Evolutionary conservation across 2,113 vertebrate species (phyloP).

Genomic region (Aix galericulata): DNA sequence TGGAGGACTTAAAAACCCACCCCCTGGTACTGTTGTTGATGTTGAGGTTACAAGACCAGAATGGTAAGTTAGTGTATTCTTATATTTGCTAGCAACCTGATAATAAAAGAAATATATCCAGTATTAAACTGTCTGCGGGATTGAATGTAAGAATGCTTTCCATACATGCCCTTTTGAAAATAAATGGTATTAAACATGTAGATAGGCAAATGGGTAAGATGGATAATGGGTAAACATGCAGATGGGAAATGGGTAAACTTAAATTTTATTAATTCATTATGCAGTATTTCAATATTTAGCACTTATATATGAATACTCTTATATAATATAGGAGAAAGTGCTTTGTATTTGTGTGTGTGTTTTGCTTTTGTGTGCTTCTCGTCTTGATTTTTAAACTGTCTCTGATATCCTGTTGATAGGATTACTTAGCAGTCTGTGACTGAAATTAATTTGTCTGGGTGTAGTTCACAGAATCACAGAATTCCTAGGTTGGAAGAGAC

Average conservation of each 20-base stretch:
- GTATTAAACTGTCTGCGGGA: accelerated
- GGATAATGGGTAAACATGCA: background rate
- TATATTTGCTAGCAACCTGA: background rate
- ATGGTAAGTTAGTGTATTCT: conserved; percentile 79
- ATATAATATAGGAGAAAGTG: background rate
- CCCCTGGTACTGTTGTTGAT: conserved; percentile 91
- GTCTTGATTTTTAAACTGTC: background rate
- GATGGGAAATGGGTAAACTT: background rate
- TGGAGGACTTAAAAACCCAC: conserved; percentile 86
- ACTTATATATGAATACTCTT: no score
- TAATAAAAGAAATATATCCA: accelerated
- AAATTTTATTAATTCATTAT: background rate
- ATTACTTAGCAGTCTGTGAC: background rate
- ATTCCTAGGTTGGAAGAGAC: no score
- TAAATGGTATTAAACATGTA: background rate
- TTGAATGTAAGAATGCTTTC: no score
- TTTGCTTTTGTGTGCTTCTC: background rate
- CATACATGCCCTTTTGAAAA: background rate
- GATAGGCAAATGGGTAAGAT: background rate
- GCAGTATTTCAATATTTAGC: background rate
- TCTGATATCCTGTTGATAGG: background rate
- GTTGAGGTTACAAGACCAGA: conserved; percentile 91
- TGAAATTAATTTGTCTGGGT: background rate
- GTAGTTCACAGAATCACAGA: no score
- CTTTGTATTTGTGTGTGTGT: background rate